Percentiles rank a stretch among this genome's conserved stretches.
phyloP scores from a whole-genome alignment of 2,797 vertebrate species.

The Falco naumanni region DNA sequence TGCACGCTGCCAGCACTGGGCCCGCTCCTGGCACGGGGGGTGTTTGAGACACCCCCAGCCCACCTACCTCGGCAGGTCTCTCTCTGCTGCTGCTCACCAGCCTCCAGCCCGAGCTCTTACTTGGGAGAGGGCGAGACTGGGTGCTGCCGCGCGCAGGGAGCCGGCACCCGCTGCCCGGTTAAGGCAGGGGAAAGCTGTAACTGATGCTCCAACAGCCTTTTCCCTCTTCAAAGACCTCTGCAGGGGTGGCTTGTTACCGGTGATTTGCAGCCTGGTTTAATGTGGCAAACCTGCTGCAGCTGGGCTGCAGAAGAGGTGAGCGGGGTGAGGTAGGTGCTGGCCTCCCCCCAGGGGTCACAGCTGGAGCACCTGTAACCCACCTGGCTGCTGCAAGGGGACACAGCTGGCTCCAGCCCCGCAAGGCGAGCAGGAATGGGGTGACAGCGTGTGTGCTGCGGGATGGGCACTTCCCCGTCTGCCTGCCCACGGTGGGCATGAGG shows the following conservation, averaged over 20 bases:
- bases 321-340: neutral
- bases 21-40: accelerated
- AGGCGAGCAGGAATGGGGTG: neutral
- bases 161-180: neutral
- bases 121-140: neutral
- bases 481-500: neutral
- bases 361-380: neutral
- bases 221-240: neutral
- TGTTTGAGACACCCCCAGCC: neutral
- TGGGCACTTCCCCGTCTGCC: neutral
- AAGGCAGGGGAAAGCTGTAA: neutral
- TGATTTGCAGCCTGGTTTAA: neutral
- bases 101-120: neutral
- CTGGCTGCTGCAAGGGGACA: neutral
- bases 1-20: neutral
- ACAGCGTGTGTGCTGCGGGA: accelerated
- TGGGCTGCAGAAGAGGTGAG: neutral
- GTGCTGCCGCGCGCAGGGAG: neutral
- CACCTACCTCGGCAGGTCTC: neutral
- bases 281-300: neutral
- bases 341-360: neutral
- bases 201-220: neutral
- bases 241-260: neutral
- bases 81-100: neutral
- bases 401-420: neutral